A percentile compares a stretch with the other conserved stretches of the same genome.
Evolutionary conservation across 2,113 vertebrate genomes (phyloP).

Genomic region (Harpagus bidentatus): DNA sequence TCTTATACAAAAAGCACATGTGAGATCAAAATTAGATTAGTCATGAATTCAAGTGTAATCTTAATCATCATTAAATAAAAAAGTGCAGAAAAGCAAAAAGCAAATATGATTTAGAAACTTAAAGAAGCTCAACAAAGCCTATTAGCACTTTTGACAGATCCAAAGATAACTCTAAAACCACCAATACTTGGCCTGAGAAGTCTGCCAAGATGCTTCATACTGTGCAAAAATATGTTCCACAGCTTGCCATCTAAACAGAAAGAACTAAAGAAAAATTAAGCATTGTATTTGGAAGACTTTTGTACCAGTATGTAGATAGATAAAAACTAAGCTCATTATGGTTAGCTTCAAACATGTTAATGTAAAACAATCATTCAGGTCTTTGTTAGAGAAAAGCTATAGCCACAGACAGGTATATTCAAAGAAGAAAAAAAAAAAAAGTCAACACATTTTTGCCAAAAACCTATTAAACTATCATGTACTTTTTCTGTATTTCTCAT

Average conservation of each 20-base stretch:
- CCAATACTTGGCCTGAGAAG: conserved; percentile 81
- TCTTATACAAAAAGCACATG: conserved; percentile 34
- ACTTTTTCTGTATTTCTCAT: conserved; percentile 80
- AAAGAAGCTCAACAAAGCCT: conserved; percentile 80
- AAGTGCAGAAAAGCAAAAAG: conserved; percentile 74
- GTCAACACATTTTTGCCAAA: conserved; percentile 73
- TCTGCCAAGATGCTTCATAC: conserved; percentile 82
- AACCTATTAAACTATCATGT: conserved; percentile 80
- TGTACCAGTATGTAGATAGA: conserved; percentile 34
- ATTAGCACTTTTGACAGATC: conserved; percentile 85
- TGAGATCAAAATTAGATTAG: conserved; percentile 57
- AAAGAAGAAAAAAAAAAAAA: conserved; percentile 38
- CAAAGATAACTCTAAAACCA: conserved; percentile 79
- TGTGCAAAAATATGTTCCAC: conserved; percentile 84
- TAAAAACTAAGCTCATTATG: conserved; percentile 43
- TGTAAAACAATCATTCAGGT: background rate
- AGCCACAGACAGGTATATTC: conserved; percentile 68
- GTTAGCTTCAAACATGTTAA: conserved; percentile 16
- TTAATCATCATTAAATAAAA: conserved; percentile 62
- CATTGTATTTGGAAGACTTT: conserved; percentile 62
- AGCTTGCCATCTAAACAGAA: conserved; percentile 82
- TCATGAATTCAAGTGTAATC: conserved; percentile 61
- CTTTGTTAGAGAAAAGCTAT: conserved; percentile 25
- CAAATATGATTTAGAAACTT: conserved; percentile 79
- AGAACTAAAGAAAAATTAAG: conserved; percentile 73